Conservation (phyloP, 2,888 invertebrate species). For the Stegophylla sp. region DNA sequence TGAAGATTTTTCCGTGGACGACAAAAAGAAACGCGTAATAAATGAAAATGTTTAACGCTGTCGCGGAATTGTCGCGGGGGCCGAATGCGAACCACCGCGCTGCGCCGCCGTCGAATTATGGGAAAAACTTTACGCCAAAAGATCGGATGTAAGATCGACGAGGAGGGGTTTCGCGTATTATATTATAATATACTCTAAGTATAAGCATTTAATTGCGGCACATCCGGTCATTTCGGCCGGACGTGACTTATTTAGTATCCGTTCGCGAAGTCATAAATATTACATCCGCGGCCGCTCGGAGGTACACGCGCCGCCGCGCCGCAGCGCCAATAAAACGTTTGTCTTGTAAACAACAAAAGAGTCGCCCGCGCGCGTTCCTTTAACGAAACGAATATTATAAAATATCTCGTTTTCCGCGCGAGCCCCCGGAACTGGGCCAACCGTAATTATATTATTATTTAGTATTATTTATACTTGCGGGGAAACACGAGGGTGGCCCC, state of each 20-base stretch:
- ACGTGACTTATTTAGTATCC: slow-evolving; percentile 35
- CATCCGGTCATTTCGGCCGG: slow-evolving; percentile 45
- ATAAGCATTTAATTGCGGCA: slow-evolving; percentile 39
- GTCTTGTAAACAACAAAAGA: slow-evolving; percentile 56
- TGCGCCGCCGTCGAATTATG: too few species aligned
- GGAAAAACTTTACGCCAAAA: neutral
- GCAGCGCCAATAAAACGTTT: slow-evolving; percentile 52
- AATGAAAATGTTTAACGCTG: too few species aligned
- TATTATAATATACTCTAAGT: too few species aligned
- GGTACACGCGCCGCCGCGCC: too few species aligned
- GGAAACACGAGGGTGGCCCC: neutral
- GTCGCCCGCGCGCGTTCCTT: slow-evolving; percentile 16
- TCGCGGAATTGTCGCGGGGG: too few species aligned
- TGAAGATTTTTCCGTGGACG: too few species aligned
- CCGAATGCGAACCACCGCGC: too few species aligned
- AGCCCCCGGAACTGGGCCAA: slow-evolving; percentile 48
- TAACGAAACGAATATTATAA: slow-evolving; percentile 53
- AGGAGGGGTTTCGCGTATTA: neutral
- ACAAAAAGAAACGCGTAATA: too few species aligned
- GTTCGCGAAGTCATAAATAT: slow-evolving; percentile 24
- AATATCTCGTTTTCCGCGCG: slow-evolving; percentile 36
- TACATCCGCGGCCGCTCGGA: slow-evolving; percentile 4
- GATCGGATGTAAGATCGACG: slow-evolving; percentile 28
- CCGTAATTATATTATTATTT: slow-evolving; percentile 54
- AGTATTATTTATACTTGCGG: slow-evolving; percentile 13